phyloP scores from a whole-genome alignment of 1,140 invertebrate species.

The Brachionus sp. region DNA sequence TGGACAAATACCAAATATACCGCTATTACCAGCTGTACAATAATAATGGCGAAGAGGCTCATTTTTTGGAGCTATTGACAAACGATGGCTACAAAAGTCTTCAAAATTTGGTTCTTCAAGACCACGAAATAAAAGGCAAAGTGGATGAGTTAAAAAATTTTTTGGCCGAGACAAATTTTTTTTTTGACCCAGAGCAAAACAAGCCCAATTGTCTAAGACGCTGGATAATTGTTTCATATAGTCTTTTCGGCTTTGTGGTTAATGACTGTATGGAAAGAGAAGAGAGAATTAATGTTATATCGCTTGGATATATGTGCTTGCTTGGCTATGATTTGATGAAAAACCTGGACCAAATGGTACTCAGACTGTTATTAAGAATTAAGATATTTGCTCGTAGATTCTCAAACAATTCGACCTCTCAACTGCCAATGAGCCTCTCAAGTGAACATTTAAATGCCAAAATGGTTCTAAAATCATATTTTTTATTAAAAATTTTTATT shows the following conservation, averaged over 20 bases:
- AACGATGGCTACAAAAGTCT: slow-evolving; percentile 9
- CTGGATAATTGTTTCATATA: not conserved
- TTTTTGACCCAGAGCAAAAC: not conserved
- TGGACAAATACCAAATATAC: slow-evolving; percentile 1
- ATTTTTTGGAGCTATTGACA: slow-evolving; percentile 17
- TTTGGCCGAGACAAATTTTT: not conserved
- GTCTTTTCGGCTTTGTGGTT: not conserved
- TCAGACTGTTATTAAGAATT: not conserved
- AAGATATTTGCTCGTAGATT: not conserved
- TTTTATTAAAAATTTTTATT: slow-evolving; percentile 1
- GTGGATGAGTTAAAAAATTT: not conserved
- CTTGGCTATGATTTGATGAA: not conserved
- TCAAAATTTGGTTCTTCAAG: not conserved
- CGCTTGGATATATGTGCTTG: slow-evolving; percentile 8
- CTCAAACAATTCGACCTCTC: not conserved
- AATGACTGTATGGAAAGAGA: not conserved
- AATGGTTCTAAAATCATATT: not conserved
- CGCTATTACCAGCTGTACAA: slow-evolving; percentile 8
- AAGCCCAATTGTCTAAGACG: not conserved
- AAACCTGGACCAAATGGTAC: slow-evolving; percentile 24
- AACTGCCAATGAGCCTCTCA: not conserved
- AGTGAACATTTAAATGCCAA: not conserved
- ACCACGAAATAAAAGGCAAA: not conserved
- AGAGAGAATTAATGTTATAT: slow-evolving; percentile 4
- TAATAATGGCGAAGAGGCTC: not conserved